These are phyloP conservation scores for Tamias sibiricus DNA, from an alignment of 2,113 vertebrate genomes.

Conservation along the genomic window DNA sequence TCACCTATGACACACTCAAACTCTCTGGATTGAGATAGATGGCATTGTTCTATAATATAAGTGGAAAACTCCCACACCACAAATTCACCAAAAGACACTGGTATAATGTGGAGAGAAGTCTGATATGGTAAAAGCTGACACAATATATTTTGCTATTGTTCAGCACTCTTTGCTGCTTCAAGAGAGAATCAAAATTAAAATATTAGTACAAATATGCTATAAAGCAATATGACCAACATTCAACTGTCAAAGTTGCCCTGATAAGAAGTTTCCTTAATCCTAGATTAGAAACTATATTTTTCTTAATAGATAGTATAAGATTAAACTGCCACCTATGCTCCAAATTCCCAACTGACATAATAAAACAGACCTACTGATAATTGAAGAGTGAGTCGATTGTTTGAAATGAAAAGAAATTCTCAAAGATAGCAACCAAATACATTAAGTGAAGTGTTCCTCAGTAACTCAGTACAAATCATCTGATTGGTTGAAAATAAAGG, in stretches of 20 bases:
- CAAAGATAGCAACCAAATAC: neutral
- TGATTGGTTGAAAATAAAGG: neutral
- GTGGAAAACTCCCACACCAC: neutral
- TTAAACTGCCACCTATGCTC: neutral
- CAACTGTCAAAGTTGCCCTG: neutral
- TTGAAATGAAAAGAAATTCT: neutral
- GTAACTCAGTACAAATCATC: neutral
- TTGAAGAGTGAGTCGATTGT: neutral
- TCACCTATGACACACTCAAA: neutral
- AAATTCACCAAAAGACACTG: neutral
- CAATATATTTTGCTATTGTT: neutral
- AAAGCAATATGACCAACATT: neutral
- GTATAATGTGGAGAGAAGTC: neutral
- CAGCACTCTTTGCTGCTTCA: neutral
- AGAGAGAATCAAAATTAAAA: slow-evolving; percentile 9
- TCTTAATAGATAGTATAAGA: neutral
- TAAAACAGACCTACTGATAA: neutral
- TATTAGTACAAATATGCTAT: slow-evolving; percentile 14
- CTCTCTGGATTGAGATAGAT: neutral
- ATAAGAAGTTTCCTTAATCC: neutral
- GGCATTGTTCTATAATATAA: neutral
- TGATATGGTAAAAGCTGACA: neutral
- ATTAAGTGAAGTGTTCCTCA: neutral
- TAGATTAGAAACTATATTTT: neutral
- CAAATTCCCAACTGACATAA: neutral